Base-by-base conservation (phyloP, 1,140 invertebrate species). In the Thrips palmi region DNA sequence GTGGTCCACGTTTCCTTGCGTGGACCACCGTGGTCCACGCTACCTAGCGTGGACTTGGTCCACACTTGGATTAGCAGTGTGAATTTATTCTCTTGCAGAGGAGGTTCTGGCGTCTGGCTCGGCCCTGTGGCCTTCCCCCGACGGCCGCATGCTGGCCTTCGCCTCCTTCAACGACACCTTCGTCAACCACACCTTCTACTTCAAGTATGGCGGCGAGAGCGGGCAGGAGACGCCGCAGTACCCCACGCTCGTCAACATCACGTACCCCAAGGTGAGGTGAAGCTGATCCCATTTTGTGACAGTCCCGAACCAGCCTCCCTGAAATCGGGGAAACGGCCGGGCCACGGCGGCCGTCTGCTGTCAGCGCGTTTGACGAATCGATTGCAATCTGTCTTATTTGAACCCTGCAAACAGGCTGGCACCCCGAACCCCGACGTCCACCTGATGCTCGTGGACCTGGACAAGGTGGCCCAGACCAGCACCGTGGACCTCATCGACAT, bases 41-140 rank as follows among this genome's bases (percentile, higher is more conserved):
- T n/a, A n/a, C n/a, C n/a, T n/a, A n/a, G n/a, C n/a, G n/a, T n/a
- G n/a, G n/a, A n/a, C n/a, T n/a, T n/a, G n/a, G n/a, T n/a, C n/a
- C n/a, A n/a, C n/a, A n/a, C n/a, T n/a, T n/a, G n/a, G n/a, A n/a
- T n/a, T n/a, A n/a, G n/a, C n/a, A n/a, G n/a, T n/a, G n/a, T n/a
- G n/a, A n/a, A n/a, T 24, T 33, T 35, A 42, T 37, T 21, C 25
- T 40, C 35, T 49, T 59, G 24, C 63, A 87, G 89, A 93, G 74
- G 88, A 94, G 58, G 77, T 96, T 4, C 72, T 94, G 50, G 70
- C 72, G 45, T 74, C 75, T 1, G 82, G 84, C 40, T 70, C 73
- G 47, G 88, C 88, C 1, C 54, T 87, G 6, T 94, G 88, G 87
- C 88, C 91, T 58, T 88, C 86, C 18, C 71, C 76, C 0, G 65